Percentiles rank a stretch among this genome's conserved stretches.
These are phyloP conservation scores for Crenuchus spilurus DNA, from an alignment of 2,797 vertebrate species.

Conservation along the genomic window DNA sequence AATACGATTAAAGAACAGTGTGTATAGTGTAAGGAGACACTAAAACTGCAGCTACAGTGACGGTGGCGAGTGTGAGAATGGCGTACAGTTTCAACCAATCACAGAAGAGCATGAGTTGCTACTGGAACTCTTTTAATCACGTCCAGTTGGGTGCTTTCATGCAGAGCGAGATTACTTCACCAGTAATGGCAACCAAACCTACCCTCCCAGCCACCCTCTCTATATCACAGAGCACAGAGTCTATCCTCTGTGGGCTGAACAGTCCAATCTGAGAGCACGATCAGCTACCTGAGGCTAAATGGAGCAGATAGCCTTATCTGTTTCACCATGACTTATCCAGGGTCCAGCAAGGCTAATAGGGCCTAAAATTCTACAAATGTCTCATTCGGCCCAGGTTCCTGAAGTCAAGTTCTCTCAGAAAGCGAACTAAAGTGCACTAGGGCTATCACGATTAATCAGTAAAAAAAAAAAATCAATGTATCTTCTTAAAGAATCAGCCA, in stretches of 20 bases:
- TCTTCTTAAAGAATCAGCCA: too few relatives aligned
- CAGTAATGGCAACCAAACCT: conserved; percentile 78
- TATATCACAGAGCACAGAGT: background rate
- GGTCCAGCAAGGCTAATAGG: conserved; percentile 64
- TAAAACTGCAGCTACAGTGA: conserved; percentile 52
- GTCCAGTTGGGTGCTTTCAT: conserved; percentile 75
- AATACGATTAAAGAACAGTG: too few relatives aligned
- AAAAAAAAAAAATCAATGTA: background rate
- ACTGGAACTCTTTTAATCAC: conserved; percentile 74
- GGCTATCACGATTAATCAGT: conserved; percentile 1
- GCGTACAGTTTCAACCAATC: conserved; percentile 63
- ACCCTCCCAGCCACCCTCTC: conserved; percentile 13
- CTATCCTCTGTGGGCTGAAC: background rate
- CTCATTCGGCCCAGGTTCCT: conserved; percentile 45
- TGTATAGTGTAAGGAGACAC: too few relatives aligned
- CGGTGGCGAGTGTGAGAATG: conserved; percentile 52
- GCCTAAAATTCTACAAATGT: conserved; percentile 57
- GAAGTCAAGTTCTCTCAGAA: background rate
- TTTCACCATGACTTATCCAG: conserved; percentile 66
- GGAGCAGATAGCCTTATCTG: conserved; percentile 68
- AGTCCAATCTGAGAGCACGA: conserved; percentile 47
- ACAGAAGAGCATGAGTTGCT: conserved; percentile 63
- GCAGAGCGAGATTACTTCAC: conserved; percentile 76
- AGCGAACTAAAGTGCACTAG: too few relatives aligned
- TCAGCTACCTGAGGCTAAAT: conserved; percentile 69